Base-by-base conservation (phyloP, 2,797 vertebrate species). In the Leuciscus waleckii region DNA sequence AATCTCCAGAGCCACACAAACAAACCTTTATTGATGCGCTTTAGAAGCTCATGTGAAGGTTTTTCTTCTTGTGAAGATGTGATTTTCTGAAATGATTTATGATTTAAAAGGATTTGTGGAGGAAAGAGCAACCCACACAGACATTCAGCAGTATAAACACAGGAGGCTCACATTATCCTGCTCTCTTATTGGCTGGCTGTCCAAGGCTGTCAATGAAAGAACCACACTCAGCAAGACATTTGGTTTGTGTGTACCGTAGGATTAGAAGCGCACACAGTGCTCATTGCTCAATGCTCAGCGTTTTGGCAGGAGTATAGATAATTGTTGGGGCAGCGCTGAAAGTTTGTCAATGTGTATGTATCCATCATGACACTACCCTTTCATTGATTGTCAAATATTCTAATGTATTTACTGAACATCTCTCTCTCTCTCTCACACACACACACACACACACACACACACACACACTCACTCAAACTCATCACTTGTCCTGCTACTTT, bases 111-210 rank as follows among this genome's bases (percentile, higher is more conserved):
- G 75, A 78, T 61, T 78, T 39, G 37, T 41, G 41, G 35, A 61
- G 54, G 14, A 21, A 43, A 79, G 17, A 23, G 56, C 58, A 65
- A 6, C 58, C 58, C 58, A 79, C 56, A 61, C 56, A 78, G 56
- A 78, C 23, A 61, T 77, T 39, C 35, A 26, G 75, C 14, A 43
- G 71, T 41, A 78, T 78, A 61, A 43, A 79, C 56, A 58, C 73
- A 37, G 11, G 29, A 54, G 73, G 73, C 19, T 76, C 73, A 56
- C 51, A 43, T 79, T n/a, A 26, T 32, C 37, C n/a, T 79, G 37
- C 16, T 6, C 39, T 32, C 39, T 32, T 39, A 79, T 46, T 65
- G 58, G n/a, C n/a, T 46, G 58, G 37, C 10, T 5, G 17, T 63
- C 65, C 58, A 65, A 46, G 58, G 58, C 56, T 2, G 9, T 63